phyloP scores from a whole-genome alignment of 2,888 invertebrate species.

The Nasonia oneida region DNA sequence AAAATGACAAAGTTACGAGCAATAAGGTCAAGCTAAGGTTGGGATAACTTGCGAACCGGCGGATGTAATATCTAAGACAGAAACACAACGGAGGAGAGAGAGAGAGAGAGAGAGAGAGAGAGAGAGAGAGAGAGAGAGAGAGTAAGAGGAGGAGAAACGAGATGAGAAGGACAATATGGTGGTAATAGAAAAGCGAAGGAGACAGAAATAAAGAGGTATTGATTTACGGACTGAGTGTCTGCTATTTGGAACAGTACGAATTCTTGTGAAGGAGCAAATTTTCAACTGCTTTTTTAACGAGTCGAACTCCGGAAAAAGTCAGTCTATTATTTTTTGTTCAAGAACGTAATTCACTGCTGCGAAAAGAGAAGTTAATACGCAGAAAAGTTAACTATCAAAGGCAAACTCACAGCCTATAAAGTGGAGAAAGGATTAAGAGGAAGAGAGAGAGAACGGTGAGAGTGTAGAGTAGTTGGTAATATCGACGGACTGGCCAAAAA shows the following conservation, averaged over 20 bases:
- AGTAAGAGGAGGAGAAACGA: not conserved
- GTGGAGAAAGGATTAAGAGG: not conserved
- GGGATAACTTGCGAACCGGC: slow-evolving; percentile 29
- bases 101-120: slow-evolving; percentile 12
- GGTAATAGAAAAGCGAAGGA: slow-evolving; percentile 46
- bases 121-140: slow-evolving; percentile 4
- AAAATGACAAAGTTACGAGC: slow-evolving; percentile 45
- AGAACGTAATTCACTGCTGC: not conserved
- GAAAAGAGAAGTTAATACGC: not conserved
- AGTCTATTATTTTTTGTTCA: not conserved
- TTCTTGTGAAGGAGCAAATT: not conserved
- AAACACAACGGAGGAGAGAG: slow-evolving; percentile 16
- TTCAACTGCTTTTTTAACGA: not conserved
- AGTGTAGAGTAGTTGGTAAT: not conserved
- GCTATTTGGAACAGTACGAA: not conserved
- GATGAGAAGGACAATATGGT: slow-evolving; percentile 45
- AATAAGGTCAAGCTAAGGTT: slow-evolving; percentile 46
- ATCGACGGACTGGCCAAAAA: not conserved
- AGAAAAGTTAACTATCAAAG: not conserved
- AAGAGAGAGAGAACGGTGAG: not conserved
- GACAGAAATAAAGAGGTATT: slow-evolving; percentile 26
- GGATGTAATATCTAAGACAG: slow-evolving; percentile 36
- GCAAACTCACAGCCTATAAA: not conserved
- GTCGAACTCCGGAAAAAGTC: not conserved
- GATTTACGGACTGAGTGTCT: not conserved